phyloP scores from a whole-genome alignment of 2,888 invertebrate genomes.

The Chloromyia formosa region DNA sequence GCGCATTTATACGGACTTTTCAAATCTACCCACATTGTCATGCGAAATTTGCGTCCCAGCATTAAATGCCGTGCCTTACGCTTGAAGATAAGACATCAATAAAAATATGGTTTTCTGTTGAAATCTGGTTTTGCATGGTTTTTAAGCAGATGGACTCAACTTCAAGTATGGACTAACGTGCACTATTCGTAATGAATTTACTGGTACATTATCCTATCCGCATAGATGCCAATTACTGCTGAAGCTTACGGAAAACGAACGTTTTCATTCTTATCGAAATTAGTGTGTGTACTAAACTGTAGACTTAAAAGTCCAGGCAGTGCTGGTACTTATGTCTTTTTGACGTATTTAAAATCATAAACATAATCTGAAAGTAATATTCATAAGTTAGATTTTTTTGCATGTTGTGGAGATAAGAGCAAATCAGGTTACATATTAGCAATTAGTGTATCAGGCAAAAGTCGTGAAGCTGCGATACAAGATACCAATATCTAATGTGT shows the following conservation, averaged over 20 bases:
- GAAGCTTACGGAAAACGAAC: constrained; percentile 13
- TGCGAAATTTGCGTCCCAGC: constrained; percentile 14
- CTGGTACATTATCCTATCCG: neutral
- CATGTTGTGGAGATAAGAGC: neutral
- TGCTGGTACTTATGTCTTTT: neutral
- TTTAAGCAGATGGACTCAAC: constrained; percentile 36
- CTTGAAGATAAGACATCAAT: constrained; percentile 4
- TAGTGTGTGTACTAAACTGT: constrained; percentile 7
- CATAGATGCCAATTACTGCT: neutral
- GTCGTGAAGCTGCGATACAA: constrained; percentile 2
- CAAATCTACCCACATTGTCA: constrained; percentile 19
- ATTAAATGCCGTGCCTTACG: neutral
- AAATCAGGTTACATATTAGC: constrained; percentile 20
- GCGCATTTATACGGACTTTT: neutral
- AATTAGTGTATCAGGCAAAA: neutral
- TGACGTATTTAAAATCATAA: constrained; percentile 24
- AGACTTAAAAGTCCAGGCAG: no score
- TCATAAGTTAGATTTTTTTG: constrained; percentile 12
- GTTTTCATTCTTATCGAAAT: constrained; percentile 32
- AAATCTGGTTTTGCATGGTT: constrained; percentile 29
- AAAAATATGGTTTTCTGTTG: constrained; percentile 3
- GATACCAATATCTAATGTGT: neutral
- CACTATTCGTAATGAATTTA: neutral
- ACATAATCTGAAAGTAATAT: constrained; percentile 35
- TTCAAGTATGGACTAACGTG: neutral